phyloP scores from a whole-genome alignment of 2,113 vertebrate species.

The Brachypodius melanocephalos region DNA sequence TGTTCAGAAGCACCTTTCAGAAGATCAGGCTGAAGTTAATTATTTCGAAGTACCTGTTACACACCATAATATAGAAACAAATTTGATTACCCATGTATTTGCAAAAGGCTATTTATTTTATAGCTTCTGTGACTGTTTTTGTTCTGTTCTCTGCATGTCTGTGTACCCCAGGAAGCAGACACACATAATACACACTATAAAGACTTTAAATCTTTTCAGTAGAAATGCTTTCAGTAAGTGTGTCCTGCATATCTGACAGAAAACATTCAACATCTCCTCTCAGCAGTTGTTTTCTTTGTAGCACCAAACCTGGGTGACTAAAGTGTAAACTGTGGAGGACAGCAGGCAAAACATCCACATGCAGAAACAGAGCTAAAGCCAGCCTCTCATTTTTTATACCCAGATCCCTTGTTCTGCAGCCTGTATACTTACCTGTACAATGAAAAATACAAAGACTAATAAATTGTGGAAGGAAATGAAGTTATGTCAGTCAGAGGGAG shows the following conservation, averaged over 20 bases:
- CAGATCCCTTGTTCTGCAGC: neutral
- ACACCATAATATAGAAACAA: neutral
- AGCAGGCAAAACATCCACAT: neutral
- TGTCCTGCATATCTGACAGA: neutral
- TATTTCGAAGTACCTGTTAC: neutral
- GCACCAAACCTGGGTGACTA: neutral
- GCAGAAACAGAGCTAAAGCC: neutral
- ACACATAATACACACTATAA: neutral
- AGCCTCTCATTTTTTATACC: neutral
- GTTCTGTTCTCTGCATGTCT: neutral
- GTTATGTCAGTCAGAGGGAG: neutral
- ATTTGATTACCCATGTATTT: neutral
- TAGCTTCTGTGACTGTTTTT: neutral
- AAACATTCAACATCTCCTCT: neutral
- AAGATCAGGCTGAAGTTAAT: neutral
- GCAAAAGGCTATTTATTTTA: neutral
- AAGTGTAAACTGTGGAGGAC: neutral
- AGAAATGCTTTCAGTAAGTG: neutral
- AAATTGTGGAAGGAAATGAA: neutral
- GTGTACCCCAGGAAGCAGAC: neutral
- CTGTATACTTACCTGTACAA: neutral
- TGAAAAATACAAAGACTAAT: neutral
- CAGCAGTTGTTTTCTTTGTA: neutral
- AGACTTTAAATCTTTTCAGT: neutral
- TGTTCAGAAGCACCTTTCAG: neutral